Conservation (phyloP, 64 coral and sea anemone species). For the Montipora efflorescens region DNA sequence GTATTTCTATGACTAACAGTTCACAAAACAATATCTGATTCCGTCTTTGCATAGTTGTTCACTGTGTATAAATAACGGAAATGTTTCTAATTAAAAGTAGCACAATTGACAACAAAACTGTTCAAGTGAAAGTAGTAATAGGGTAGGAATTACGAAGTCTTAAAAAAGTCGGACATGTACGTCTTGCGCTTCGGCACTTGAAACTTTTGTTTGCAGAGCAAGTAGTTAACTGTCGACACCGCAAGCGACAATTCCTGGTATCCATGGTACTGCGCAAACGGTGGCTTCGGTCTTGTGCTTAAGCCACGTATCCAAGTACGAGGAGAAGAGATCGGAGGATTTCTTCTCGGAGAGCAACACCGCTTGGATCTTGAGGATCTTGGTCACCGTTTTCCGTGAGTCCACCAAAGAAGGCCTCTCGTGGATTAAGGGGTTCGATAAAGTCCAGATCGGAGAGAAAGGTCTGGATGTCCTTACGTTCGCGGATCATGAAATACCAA, state of each 20-base stretch:
- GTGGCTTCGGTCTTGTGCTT: too few species aligned
- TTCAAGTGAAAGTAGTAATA: background rate
- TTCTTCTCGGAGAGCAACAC: too few species aligned
- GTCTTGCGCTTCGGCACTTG: background rate
- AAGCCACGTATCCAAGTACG: too few species aligned
- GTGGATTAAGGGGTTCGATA: too few species aligned
- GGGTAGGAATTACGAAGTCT: background rate
- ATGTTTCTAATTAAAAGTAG: background rate
- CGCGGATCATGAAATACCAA: too few species aligned
- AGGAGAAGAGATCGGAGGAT: too few species aligned
- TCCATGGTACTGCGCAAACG: background rate
- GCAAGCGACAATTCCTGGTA: background rate
- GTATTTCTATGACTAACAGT: background rate
- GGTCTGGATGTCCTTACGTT: too few species aligned
- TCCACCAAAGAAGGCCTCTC: too few species aligned
- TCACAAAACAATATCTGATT: conserved; percentile 2
- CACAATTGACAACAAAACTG: background rate
- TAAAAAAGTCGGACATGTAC: background rate
- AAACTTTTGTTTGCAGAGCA: background rate
- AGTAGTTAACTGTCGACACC: background rate
- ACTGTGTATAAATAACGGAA: background rate
- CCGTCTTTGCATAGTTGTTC: background rate
- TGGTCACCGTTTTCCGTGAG: too few species aligned
- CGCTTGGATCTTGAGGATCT: too few species aligned
- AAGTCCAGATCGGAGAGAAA: too few species aligned